Evolutionary conservation across 2,797 vertebrate genomes (phyloP).

Genomic region (Numenius phaeopus): DNA sequence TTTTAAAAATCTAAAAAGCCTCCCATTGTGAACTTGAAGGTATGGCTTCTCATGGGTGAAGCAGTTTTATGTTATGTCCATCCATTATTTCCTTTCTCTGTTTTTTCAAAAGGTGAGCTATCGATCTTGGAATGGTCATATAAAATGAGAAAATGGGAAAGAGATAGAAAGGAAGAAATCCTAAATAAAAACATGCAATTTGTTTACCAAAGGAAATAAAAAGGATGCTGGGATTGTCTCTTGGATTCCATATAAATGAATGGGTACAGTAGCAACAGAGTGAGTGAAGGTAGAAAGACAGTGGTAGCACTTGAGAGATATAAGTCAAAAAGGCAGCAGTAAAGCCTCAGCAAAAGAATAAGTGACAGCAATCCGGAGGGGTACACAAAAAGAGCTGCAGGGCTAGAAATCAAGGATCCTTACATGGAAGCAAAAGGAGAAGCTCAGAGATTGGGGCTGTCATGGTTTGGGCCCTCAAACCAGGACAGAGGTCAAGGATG

Average conservation of each 20-base stretch:
- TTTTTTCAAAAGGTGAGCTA: neutral
- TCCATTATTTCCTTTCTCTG: neutral
- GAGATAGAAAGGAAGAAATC: neutral
- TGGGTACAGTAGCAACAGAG: neutral
- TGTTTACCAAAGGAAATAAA: neutral
- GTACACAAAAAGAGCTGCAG: neutral
- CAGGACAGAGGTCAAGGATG: neutral
- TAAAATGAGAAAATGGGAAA: neutral
- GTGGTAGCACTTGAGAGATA: neutral
- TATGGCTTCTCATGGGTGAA: neutral
- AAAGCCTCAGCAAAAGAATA: neutral
- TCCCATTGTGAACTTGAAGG: neutral
- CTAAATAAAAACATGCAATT: neutral
- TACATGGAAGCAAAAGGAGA: neutral
- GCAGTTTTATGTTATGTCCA: neutral
- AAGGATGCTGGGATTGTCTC: neutral
- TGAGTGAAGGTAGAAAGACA: neutral
- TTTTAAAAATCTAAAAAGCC: neutral
- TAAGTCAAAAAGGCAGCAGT: neutral
- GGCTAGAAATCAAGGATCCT: neutral
- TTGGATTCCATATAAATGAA: neutral
- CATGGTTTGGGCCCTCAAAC: neutral
- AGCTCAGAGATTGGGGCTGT: neutral
- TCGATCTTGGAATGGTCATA: neutral
- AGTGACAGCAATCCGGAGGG: neutral